These are phyloP conservation scores for Leptodactylus fallax DNA, from an alignment of 2,797 vertebrate genomes.

Conservation along the genomic window DNA sequence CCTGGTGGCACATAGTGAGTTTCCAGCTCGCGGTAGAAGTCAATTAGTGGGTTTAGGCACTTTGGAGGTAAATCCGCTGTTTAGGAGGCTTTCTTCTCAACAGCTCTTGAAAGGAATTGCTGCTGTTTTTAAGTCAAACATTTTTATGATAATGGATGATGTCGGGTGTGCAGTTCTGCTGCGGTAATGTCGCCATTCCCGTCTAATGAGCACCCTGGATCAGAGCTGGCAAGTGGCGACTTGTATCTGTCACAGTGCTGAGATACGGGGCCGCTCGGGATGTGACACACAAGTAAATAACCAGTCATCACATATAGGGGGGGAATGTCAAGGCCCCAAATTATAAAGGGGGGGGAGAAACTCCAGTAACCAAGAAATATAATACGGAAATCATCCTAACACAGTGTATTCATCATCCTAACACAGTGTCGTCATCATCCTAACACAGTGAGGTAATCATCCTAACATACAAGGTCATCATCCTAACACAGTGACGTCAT, in stretches of 20 bases:
- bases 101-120: conserved; percentile 23
- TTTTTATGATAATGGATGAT: conserved; percentile 36
- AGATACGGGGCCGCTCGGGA: neutral
- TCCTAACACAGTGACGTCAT: no score
- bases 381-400: no score
- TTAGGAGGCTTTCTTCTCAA: conserved; percentile 47
- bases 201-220: neutral
- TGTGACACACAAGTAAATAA: neutral
- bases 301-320: neutral
- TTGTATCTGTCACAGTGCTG: neutral
- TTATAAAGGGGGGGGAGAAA: no score
- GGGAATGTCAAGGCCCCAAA: no score
- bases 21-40: conserved; percentile 14
- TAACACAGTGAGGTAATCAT: no score
- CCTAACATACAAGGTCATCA: no score
- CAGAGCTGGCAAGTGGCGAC: neutral
- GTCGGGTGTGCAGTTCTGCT: neutral
- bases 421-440: no score
- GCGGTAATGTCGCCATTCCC: conserved; percentile 3
- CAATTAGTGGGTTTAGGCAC: conserved; percentile 56
- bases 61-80: conserved; percentile 43
- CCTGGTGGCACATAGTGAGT: neutral
- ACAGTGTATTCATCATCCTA: no score
- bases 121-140: conserved; percentile 28
- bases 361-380: no score